A percentile compares a stretch with the other conserved stretches of the same genome.
phyloP scores from a whole-genome alignment of 2,113 vertebrate species.

The Suricata suricatta region DNA sequence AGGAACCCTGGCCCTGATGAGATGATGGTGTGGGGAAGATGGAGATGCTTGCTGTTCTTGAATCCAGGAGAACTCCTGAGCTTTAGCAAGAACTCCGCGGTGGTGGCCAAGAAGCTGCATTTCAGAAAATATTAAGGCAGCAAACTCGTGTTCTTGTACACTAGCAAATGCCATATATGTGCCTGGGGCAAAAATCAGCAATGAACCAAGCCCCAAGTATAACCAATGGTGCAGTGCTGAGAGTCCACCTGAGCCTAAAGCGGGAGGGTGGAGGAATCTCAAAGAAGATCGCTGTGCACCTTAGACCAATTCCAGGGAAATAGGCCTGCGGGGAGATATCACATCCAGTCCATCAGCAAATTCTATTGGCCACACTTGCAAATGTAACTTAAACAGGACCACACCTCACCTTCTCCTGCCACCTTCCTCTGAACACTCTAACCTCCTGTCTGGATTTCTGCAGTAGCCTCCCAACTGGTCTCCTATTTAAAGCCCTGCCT shows the following conservation, averaged over 20 bases:
- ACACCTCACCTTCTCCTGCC: neutral
- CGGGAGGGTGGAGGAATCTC: neutral
- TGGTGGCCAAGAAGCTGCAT: neutral
- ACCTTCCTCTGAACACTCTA: neutral
- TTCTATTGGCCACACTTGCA: neutral
- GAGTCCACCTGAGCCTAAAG: neutral
- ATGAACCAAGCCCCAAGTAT: neutral
- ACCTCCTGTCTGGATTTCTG: neutral
- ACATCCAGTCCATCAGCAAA: neutral
- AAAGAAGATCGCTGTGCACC: neutral
- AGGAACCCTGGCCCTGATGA: neutral
- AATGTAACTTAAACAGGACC: neutral
- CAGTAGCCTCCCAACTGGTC: neutral
- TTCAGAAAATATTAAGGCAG: constrained; percentile 27
- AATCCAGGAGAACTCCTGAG: neutral
- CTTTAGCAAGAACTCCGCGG: neutral
- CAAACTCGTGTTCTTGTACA: neutral
- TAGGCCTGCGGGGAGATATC: neutral
- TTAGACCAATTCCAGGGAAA: neutral
- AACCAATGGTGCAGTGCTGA: neutral
- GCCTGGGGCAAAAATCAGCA: neutral
- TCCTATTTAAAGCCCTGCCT: neutral
- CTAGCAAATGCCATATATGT: neutral
- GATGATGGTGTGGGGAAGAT: neutral
- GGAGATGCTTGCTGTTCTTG: neutral